phyloP scores from a whole-genome alignment of 2,888 invertebrate genomes.

The Rhamphomyia laevipes region DNA sequence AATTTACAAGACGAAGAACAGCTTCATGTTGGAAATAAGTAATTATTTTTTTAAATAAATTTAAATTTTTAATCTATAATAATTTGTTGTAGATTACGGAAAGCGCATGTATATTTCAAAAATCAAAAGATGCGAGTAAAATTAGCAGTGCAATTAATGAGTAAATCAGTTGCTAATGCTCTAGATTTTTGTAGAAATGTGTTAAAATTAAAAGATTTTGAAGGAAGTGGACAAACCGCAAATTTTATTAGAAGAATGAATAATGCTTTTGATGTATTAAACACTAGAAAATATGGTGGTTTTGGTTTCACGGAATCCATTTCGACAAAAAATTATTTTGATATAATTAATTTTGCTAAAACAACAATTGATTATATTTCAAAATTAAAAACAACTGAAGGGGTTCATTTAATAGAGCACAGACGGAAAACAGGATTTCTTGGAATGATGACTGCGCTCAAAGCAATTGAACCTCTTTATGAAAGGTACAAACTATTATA shows the following conservation, averaged over 20 bases:
- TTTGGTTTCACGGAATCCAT: too few relatives aligned
- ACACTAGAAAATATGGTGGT: constrained; percentile 13
- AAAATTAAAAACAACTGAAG: constrained; percentile 1
- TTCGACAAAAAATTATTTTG: constrained; percentile 2
- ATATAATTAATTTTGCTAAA: constrained; percentile 11
- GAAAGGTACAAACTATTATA: too few relatives aligned
- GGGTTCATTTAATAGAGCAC: neutral
- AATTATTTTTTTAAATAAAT: too few relatives aligned
- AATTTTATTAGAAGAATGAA: constrained; percentile 17
- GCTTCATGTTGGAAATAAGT: constrained; percentile 7
- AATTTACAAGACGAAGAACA: constrained; percentile 4
- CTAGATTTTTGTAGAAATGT: constrained; percentile 15
- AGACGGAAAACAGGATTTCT: constrained; percentile 12
- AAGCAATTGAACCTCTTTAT: constrained; percentile 1
- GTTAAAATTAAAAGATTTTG: constrained; percentile 15
- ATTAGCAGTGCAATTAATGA: constrained; percentile 13
- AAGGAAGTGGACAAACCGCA: constrained; percentile 14
- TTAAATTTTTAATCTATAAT: too few relatives aligned
- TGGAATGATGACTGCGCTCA: constrained; percentile 9
- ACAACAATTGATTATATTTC: neutral
- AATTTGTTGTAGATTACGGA: neutral
- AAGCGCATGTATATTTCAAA: constrained; percentile 3
- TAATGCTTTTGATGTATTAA: constrained; percentile 18
- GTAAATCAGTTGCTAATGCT: constrained; percentile 19
- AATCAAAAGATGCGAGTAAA: constrained; percentile 9